Evolutionary conservation across 2,888 invertebrate species (phyloP).

Genomic region (Tachina lurida): DNA sequence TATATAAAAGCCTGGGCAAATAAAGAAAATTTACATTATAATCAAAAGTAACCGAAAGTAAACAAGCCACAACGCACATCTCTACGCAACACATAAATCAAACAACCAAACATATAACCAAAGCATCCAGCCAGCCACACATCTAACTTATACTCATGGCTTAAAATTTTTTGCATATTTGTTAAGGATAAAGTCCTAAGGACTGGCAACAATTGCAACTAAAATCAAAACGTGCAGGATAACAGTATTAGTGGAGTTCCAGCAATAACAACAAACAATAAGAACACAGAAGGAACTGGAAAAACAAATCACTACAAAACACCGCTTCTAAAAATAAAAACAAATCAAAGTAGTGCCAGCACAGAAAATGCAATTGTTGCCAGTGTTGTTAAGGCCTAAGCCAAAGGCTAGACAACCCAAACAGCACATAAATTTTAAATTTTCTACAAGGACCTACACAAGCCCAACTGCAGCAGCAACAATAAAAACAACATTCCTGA

Average conservation of each 20-base stretch:
- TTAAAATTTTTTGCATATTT: conserved; percentile 40
- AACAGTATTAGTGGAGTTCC: conserved; percentile 37
- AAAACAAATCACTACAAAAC: conserved; percentile 61
- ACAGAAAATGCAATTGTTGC: conserved; percentile 57
- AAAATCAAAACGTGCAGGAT: conserved; percentile 27
- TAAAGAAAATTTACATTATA: conserved; percentile 70
- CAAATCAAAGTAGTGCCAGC: neutral
- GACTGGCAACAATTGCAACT: conserved; percentile 28
- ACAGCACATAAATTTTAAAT: conserved; percentile 51
- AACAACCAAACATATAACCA: neutral
- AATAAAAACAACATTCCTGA: conserved; percentile 20
- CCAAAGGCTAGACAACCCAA: conserved; percentile 56
- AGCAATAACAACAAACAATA: conserved; percentile 19
- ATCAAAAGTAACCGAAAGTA: conserved; percentile 62
- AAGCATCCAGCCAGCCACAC: neutral
- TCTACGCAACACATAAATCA: conserved; percentile 17
- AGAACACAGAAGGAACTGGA: conserved; percentile 11
- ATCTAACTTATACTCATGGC: conserved; percentile 11
- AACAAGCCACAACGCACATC: conserved; percentile 43
- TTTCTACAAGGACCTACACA: conserved; percentile 40
- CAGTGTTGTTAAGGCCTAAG: conserved; percentile 63
- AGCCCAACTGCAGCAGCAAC: neutral
- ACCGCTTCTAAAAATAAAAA: neutral
- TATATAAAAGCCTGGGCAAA: conserved; percentile 58
- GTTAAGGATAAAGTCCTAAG: conserved; percentile 43